Conservation (phyloP, 2,797 vertebrate genomes). For the Molossus alvarezi region DNA sequence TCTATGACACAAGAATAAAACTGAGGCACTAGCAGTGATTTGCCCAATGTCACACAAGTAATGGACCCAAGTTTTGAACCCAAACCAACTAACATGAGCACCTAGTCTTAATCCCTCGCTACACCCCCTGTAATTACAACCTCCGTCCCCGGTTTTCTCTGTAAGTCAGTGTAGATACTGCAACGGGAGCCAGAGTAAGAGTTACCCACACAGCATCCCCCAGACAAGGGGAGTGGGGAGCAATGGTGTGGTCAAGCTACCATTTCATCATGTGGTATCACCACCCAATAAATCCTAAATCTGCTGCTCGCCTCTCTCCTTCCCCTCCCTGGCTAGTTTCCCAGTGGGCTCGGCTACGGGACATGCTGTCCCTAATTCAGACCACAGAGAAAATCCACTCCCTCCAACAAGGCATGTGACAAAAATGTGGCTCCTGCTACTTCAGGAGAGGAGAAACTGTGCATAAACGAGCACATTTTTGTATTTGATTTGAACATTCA, state of each 20-base stretch:
- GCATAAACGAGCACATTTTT: slow-evolving; percentile 42
- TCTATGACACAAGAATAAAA: not conserved
- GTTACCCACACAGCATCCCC: not conserved
- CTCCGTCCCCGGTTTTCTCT: not conserved
- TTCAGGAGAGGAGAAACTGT: not conserved
- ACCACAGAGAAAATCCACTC: not conserved
- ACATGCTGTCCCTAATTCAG: not conserved
- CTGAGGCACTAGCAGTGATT: not conserved
- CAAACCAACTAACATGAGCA: not conserved
- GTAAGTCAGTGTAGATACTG: not conserved
- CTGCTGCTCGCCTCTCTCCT: not conserved
- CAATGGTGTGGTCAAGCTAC: not conserved
- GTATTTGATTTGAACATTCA: slow-evolving; percentile 57
- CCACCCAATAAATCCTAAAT: not conserved
- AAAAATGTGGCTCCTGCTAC: not conserved
- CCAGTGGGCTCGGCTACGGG: not conserved
- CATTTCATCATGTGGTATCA: not conserved
- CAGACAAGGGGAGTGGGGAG: no score
- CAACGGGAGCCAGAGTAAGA: not conserved
- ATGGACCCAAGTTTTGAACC: not conserved
- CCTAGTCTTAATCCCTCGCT: no score
- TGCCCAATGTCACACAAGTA: not conserved
- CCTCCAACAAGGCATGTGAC: not conserved
- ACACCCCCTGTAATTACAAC: not conserved
- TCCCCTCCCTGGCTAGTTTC: not conserved